Evolutionary conservation across 2,113 vertebrate genomes (phyloP).

Genomic region (Corynorhinus townsendii): DNA sequence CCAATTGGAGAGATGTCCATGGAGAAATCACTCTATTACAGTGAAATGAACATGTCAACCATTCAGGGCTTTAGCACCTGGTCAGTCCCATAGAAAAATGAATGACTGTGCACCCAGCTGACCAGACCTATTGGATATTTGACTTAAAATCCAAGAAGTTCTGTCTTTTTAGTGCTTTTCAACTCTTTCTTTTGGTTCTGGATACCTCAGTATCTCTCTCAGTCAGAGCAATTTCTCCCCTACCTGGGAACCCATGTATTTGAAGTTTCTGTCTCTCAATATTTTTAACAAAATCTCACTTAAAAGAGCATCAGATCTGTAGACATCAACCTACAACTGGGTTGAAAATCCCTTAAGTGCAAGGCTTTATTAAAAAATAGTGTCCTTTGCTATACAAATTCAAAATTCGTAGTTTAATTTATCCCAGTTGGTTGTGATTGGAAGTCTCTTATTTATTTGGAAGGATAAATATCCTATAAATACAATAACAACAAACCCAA

Average conservation of each 20-base stretch:
- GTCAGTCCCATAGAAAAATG: not conserved
- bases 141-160: not conserved
- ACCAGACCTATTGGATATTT: not conserved
- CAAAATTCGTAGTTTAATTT: not conserved
- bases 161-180: not conserved
- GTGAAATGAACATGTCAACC: not conserved
- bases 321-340: not conserved
- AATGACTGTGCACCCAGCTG: too few relatives aligned
- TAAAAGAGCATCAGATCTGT: not conserved
- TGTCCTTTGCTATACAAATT: not conserved
- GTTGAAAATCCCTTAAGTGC: not conserved
- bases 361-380: not conserved
- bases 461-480: not conserved
- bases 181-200: not conserved
- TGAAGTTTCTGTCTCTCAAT: conserved; percentile 19
- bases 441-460: not conserved
- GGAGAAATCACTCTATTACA: not conserved
- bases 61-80: not conserved
- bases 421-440: not conserved
- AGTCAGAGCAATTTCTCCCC: not conserved
- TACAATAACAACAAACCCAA: not conserved
- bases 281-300: not conserved
- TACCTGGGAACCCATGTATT: not conserved
- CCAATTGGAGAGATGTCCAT: not conserved
- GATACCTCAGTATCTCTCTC: not conserved